Conservation (phyloP, 2,113 vertebrate genomes). For the Anhinga rufa region DNA sequence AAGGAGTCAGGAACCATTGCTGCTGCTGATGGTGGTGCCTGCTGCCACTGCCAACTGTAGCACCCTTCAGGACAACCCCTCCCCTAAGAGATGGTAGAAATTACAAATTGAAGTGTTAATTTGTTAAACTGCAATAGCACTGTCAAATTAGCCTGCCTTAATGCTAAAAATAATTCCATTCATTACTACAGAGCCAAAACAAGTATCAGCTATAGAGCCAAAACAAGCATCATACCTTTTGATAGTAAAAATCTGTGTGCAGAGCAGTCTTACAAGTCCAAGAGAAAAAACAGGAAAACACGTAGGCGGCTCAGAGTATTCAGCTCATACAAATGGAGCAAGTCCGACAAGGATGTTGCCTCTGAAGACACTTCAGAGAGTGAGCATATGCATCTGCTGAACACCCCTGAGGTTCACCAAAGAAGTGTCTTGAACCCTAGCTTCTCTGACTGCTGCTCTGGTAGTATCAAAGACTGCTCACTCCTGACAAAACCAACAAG, state of each 20-base stretch:
- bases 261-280: background rate
- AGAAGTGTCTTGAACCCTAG: background rate
- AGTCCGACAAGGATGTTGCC: background rate
- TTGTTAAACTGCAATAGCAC: conserved; percentile 27
- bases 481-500: background rate
- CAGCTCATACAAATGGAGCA: background rate
- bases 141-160: conserved; percentile 11
- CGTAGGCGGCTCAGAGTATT: background rate
- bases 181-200: background rate
- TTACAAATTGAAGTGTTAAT: conserved; percentile 38
- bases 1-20: background rate
- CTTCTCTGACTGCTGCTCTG: background rate
- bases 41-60: background rate
- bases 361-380: background rate
- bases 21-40: background rate
- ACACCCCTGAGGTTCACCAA: background rate
- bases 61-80: background rate
- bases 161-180: conserved; percentile 44
- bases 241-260: background rate
- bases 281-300: background rate
- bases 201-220: background rate
- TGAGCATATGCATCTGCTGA: background rate
- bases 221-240: background rate
- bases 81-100: background rate
- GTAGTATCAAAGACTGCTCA: background rate